Conservation (phyloP, 2,113 vertebrate genomes). For the Polypterus bichir region DNA sequence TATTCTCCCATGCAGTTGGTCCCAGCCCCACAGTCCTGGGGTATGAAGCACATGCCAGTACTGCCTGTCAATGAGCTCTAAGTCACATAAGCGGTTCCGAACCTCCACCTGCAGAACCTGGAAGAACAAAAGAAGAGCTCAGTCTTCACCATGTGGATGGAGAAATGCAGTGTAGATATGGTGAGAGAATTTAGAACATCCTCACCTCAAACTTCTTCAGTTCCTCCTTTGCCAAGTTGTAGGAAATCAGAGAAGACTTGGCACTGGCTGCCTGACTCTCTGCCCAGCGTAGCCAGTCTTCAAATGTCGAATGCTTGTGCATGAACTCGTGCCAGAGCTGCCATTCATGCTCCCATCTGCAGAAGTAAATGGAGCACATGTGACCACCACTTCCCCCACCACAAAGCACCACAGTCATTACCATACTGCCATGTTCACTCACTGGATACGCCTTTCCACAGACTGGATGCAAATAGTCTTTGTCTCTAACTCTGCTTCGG, state of each 20-base stretch:
- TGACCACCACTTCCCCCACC: not conserved
- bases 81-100: conserved; percentile 30
- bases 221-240: conserved; percentile 33
- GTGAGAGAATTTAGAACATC: not conserved
- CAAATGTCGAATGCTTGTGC: conserved; percentile 40
- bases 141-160: not conserved
- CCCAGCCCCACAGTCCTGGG: conserved; percentile 23
- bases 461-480: conserved; percentile 20
- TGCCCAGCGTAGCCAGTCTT: conserved; percentile 44
- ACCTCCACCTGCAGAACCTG: conserved; percentile 43
- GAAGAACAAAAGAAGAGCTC: not conserved
- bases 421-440: conserved; percentile 12
- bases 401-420: not conserved
- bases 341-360: conserved; percentile 44
- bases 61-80: conserved; percentile 43
- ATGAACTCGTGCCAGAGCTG: conserved; percentile 47
- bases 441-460: conserved; percentile 30
- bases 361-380: not conserved
- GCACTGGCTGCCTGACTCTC: conserved; percentile 29
- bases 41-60: conserved; percentile 31
- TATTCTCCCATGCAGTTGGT: conserved; percentile 24
- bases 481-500: no score
- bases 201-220: conserved; percentile 48
- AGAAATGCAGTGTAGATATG: not conserved
- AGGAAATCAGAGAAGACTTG: conserved; percentile 24